phyloP scores from a whole-genome alignment of 2,888 invertebrate genomes.

The Aplocera efformata region DNA sequence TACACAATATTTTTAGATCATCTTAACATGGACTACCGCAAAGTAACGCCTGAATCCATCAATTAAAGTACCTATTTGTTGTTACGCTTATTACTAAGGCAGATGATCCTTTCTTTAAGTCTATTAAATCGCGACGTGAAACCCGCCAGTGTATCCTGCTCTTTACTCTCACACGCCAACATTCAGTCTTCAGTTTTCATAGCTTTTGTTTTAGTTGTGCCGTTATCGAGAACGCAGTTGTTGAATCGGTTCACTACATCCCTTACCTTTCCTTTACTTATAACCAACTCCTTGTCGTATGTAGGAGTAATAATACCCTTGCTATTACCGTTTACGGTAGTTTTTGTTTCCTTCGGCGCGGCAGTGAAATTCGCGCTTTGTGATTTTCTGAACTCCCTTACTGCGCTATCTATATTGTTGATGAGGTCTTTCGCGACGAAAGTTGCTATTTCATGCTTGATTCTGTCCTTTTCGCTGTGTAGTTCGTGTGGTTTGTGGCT shows the following conservation, averaged over 20 bases:
- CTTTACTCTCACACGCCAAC: slow-evolving; percentile 26
- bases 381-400: slow-evolving; percentile 65
- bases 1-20: no score
- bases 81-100: no score
- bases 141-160: slow-evolving; percentile 15
- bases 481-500: slow-evolving; percentile 52
- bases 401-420: slow-evolving; percentile 68
- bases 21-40: no score
- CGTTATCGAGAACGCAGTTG: slow-evolving; percentile 43
- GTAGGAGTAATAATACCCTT: slow-evolving; percentile 64
- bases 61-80: no score
- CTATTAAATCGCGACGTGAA: slow-evolving; percentile 2
- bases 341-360: slow-evolving; percentile 33
- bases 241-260: slow-evolving; percentile 74
- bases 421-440: slow-evolving; percentile 72
- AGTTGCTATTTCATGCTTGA: slow-evolving; percentile 71
- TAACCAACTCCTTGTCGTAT: slow-evolving; percentile 68
- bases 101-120: slow-evolving; percentile 3
- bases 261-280: slow-evolving; percentile 72
- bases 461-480: slow-evolving; percentile 61
- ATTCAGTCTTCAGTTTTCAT: slow-evolving; percentile 52
- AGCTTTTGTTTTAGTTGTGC: slow-evolving; percentile 37
- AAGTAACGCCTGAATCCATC: no score
- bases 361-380: slow-evolving; percentile 57
- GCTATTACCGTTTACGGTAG: slow-evolving; percentile 52